Conservation (phyloP, 2,888 invertebrate species). For the Coelogynopora nodosa region DNA sequence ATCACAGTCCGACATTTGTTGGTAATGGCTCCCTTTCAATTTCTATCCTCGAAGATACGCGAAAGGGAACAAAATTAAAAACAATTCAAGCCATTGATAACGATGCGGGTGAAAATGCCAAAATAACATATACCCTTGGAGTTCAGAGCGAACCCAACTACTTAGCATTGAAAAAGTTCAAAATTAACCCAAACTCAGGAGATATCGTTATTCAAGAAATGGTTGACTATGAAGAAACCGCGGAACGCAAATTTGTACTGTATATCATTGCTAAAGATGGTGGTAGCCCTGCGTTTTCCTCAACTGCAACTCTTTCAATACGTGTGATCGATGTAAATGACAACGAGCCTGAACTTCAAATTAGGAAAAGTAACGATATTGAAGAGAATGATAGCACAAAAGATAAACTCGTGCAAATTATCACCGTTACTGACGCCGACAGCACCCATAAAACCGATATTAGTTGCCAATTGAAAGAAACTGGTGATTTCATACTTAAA, state of each 20-base stretch:
- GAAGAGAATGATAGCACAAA: not conserved
- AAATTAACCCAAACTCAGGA: not conserved
- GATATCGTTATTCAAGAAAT: not conserved
- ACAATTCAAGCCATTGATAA: slow-evolving; percentile 25
- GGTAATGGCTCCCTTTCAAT: not conserved
- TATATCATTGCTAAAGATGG: not conserved
- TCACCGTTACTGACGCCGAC: not conserved
- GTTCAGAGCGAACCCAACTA: not conserved
- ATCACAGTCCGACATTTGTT: slow-evolving; percentile 33
- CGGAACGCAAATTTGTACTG: not conserved
- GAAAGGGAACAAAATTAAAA: not conserved
- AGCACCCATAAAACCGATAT: not conserved
- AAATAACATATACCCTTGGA: slow-evolving; percentile 18
- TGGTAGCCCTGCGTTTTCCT: not conserved
- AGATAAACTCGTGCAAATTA: not conserved
- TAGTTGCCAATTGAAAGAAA: not conserved
- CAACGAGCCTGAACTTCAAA: not conserved
- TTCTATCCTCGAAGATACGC: slow-evolving; percentile 21
- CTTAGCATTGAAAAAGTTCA: not conserved
- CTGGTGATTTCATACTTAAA: not conserved
- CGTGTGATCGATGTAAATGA: not conserved
- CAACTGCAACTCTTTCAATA: not conserved
- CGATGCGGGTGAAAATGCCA: slow-evolving; percentile 36
- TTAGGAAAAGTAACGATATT: not conserved
- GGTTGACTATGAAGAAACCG: slow-evolving; percentile 1